These are phyloP conservation scores for Mizuhopecten yessoensis DNA, from an alignment of 1,140 invertebrate species.

Conservation along the genomic window DNA sequence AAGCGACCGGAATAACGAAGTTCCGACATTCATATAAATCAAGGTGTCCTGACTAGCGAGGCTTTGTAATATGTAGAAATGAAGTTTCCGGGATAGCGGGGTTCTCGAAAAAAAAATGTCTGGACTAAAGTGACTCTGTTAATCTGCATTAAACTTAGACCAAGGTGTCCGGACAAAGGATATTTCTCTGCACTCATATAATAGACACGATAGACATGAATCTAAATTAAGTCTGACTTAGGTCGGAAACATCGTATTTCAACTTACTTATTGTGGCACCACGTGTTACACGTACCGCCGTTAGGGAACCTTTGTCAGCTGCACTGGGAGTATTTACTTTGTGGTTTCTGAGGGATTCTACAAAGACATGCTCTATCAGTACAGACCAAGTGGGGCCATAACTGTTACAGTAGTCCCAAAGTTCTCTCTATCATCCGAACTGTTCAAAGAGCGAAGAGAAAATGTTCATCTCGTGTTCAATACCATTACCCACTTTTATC, in stretches of 20 bases:
- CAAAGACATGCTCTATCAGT: not conserved
- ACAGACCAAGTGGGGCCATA: conserved; percentile 2
- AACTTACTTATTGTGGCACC: not conserved
- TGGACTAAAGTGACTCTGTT: no score
- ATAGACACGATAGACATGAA: not conserved
- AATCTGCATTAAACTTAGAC: no score
- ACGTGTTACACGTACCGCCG: not conserved
- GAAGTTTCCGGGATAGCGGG: no score
- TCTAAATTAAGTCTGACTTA: not conserved
- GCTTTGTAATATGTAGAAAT: no score
- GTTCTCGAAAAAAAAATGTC: no score
- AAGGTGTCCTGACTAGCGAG: no score
- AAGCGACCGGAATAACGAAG: no score
- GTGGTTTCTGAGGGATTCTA: not conserved
- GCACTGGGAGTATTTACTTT: not conserved
- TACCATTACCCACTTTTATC: not conserved
- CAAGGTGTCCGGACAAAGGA: no score
- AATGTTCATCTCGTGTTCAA: conserved; percentile 27
- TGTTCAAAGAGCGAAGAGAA: not conserved
- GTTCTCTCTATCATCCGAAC: not conserved
- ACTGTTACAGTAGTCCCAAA: not conserved
- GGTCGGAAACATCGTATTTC: not conserved
- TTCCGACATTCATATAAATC: no score
- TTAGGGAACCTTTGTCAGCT: conserved; percentile 3
- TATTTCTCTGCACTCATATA: no score